Base-by-base conservation (phyloP, 2,113 vertebrate genomes). In the Chitala chitala region DNA sequence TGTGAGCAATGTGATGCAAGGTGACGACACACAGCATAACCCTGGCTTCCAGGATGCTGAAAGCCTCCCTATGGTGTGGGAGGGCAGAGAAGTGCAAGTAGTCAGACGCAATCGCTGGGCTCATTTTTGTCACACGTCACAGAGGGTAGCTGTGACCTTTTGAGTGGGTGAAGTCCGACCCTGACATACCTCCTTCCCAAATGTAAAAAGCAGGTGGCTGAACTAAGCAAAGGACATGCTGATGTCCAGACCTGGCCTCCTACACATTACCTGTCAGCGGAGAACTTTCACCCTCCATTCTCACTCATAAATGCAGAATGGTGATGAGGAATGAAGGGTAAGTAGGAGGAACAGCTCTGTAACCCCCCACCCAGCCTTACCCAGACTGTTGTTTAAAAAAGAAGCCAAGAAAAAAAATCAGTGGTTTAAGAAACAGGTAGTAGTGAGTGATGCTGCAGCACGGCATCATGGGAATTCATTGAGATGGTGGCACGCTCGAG, bases 401-500 rank as follows among this genome's bases (percentile, higher is more conserved):
- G 33, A 59, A 59, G 26, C 13, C 26, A 15, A 31, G 6, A 8
- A 29, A 61, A 7, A 61, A 22, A 12, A 15, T 24, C 24, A 1
- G 33, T 36, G 6, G 38, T 17, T 29, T 24, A 44, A 58, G 54
- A 42, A 24, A 40, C 38, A 13, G 44, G 58, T n/a, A 64, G 58
- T 20, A 15, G 13, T 40, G 36, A 65, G n/a, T 31, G 15, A 24
- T n/a, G 29, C 36, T 56, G 42, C 71, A 48, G 59, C 29, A 22
- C 51, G 12, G 55, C 17, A 42, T 3, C 71, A 44, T 42, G 38
- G 65, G 53, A 68, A 83, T 80, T 78, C 78, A 77, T 77, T 76
- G 81, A 78, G 79, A 81, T 76, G 83, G 80, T 84, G 79, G 58
- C 76, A 73, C 80, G 83, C 80, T 84, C 82, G 78, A 78, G 81